A percentile compares a stretch with the other conserved stretches of the same genome.
Evolutionary conservation across 2,113 vertebrate species (phyloP).

Genomic region (Aegithalos caudatus): DNA sequence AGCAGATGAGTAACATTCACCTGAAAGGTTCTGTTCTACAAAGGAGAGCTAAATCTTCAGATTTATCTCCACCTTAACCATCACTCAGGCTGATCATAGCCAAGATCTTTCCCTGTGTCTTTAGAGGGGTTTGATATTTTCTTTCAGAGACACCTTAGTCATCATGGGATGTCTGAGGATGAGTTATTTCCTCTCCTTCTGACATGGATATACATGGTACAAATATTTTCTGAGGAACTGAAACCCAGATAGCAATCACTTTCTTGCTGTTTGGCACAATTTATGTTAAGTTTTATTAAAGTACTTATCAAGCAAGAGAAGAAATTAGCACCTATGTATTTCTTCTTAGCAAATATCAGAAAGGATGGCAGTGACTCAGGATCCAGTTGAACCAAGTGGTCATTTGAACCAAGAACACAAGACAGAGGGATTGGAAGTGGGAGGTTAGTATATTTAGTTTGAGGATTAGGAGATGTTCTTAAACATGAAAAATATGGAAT

Average conservation of each 20-base stretch:
- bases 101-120: background rate
- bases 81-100: background rate
- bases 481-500: background rate
- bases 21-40: background rate
- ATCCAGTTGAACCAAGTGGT: background rate
- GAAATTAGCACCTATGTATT: background rate
- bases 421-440: background rate
- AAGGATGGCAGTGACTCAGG: background rate
- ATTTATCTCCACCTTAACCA: background rate
- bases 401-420: background rate
- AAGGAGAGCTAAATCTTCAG: background rate
- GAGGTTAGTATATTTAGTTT: background rate
- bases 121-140: background rate
- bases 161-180: background rate
- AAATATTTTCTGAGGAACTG: background rate
- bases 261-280: background rate
- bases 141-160: background rate
- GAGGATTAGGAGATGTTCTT: background rate
- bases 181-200: background rate
- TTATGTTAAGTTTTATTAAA: background rate
- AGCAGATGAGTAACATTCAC: background rate
- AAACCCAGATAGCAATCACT: background rate
- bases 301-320: background rate
- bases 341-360: background rate
- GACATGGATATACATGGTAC: background rate